Percentiles rank a stretch among this genome's conserved stretches.
These are phyloP conservation scores for Prunella himalayana DNA, from an alignment of 2,113 vertebrate genomes.

Conservation along the genomic window DNA sequence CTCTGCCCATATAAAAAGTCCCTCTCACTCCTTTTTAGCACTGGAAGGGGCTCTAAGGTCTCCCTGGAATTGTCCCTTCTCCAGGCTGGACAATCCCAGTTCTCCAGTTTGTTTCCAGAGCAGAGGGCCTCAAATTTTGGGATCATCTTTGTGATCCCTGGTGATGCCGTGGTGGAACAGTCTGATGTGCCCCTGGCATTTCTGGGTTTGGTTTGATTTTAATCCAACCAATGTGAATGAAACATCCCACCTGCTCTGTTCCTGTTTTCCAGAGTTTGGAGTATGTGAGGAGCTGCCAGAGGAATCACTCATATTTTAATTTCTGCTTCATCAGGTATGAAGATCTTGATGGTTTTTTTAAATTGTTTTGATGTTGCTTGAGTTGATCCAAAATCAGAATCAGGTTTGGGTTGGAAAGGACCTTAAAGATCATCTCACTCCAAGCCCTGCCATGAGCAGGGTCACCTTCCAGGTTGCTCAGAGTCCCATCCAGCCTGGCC, in stretches of 20 bases:
- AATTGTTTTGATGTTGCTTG: not conserved
- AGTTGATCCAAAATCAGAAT: not conserved
- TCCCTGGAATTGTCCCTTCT: not conserved
- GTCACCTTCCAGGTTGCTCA: not conserved
- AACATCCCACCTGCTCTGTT: not conserved
- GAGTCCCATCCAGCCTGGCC: not conserved
- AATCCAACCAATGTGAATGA: not conserved
- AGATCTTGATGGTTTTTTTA: not conserved
- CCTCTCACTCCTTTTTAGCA: not conserved
- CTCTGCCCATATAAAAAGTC: not conserved
- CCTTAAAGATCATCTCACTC: not conserved
- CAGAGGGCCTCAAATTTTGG: not conserved
- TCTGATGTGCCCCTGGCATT: not conserved
- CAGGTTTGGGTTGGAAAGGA: not conserved
- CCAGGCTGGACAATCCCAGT: not conserved
- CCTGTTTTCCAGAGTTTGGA: not conserved
- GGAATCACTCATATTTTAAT: not conserved
- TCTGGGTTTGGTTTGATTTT: not conserved
- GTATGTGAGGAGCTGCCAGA: not conserved
- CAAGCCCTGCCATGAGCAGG: not conserved
- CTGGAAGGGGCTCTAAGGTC: not conserved
- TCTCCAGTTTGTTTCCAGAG: not conserved
- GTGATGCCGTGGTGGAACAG: accelerated
- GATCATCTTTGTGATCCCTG: not conserved
- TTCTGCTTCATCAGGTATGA: not conserved